Conservation (phyloP, 2,113 vertebrate genomes). For the Zapornia atra region DNA sequence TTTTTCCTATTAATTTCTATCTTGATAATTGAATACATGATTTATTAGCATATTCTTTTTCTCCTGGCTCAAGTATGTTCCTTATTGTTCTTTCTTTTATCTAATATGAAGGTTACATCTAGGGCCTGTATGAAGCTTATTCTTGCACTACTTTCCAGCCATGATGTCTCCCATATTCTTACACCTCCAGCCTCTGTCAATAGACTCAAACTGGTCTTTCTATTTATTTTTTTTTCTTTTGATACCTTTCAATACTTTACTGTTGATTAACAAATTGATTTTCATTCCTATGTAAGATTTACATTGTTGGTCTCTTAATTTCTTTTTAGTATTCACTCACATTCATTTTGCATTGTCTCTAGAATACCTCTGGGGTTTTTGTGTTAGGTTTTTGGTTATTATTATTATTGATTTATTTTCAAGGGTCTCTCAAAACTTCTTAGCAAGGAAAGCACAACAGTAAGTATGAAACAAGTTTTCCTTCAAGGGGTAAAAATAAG, state of each 20-base stretch:
- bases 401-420: background rate
- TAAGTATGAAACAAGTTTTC: background rate
- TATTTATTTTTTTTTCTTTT: background rate
- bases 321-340: background rate
- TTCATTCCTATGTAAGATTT: background rate
- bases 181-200: background rate
- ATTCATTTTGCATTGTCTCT: background rate
- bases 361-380: background rate
- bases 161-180: background rate
- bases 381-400: background rate
- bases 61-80: background rate
- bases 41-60: background rate
- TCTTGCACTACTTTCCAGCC: background rate
- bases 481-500: background rate
- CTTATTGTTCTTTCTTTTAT: background rate
- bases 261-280: background rate
- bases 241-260: background rate
- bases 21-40: background rate
- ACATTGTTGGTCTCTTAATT: background rate
- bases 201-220: background rate
- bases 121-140: background rate
- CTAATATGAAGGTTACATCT: background rate
- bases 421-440: background rate
- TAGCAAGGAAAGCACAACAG: background rate
- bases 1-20: background rate